A percentile compares a stretch with the other conserved stretches of the same genome.
Evolutionary conservation across 2,797 vertebrate species (phyloP).

Genomic region (Myripristis murdjan): DNA sequence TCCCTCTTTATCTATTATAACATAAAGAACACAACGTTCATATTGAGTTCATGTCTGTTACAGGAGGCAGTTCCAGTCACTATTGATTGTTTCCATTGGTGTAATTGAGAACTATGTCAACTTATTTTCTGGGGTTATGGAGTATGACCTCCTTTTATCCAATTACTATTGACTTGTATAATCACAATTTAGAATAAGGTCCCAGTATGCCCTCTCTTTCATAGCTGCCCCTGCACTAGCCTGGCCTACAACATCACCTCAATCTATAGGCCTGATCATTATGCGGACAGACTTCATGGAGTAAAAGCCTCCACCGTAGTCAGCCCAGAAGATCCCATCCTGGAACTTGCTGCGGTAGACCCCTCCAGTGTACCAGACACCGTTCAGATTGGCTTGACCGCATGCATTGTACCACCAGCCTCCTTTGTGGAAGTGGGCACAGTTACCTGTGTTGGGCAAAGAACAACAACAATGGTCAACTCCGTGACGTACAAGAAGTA

Average conservation of each 20-base stretch:
- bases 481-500: background rate
- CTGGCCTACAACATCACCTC: slow-evolving; percentile 37
- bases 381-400: slow-evolving; percentile 97
- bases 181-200: slow-evolving; percentile 48
- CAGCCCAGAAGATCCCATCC: slow-evolving; percentile 98
- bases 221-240: slow-evolving; percentile 41
- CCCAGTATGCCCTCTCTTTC: slow-evolving; percentile 45
- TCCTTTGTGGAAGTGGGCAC: slow-evolving; percentile 97
- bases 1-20: slow-evolving; percentile 38
- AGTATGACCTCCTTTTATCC: slow-evolving; percentile 8
- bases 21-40: slow-evolving; percentile 39
- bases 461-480: background rate
- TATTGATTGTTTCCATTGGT: slow-evolving; percentile 23
- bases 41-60: slow-evolving; percentile 26
- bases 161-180: slow-evolving; percentile 30
- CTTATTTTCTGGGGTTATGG: slow-evolving; percentile 11
- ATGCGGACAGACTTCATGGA: slow-evolving; percentile 92
- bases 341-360: slow-evolving; percentile 98
- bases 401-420: slow-evolving; percentile 99
- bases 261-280: slow-evolving; percentile 93
- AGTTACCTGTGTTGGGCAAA: slow-evolving; percentile 89
- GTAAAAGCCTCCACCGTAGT: slow-evolving; percentile 97
- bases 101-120: slow-evolving; percentile 5
- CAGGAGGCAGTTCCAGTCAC: slow-evolving; percentile 43
- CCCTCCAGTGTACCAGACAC: slow-evolving; percentile 98